Evolutionary conservation across 2,888 invertebrate species (phyloP), one percentile per base, ranked within the genome.

Genomic region (Lasioglossum marginatum): DNA sequence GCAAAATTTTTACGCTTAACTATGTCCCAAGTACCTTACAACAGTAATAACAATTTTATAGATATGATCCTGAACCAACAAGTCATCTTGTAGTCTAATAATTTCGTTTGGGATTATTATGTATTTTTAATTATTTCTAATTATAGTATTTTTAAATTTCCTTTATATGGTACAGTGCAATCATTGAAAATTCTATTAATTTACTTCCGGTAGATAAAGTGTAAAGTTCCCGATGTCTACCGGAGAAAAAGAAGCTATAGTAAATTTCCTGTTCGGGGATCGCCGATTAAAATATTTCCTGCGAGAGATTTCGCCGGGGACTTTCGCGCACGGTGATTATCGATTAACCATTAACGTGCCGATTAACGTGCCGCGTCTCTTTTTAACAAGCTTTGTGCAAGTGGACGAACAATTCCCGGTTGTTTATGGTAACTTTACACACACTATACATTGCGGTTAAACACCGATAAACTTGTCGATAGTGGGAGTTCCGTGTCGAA

Each of bases 401-500:
- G 52, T 75, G 85, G 70, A 63, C 66, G 63, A 79, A 85, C 79
- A 66, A 85, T 79, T 63, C 45, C 45, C n/a, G 52, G 52, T 71
- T 77, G 80, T 85, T 86, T 78, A 79, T 63, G 27, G 77, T n/a
- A 45, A 82, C 52, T 83, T 72, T 78, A 43, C 43, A 43, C 43
- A 66, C 70, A 71, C 68, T 77, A 40, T 76, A 84, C 57, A 71
- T 89, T 87, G 77, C 77, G 52, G 82, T 73, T 89, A 89, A 89
- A 83, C 77, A 66, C 80, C 83, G 85, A 89, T 89, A 85, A 91
- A 87, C 82, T 68, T 74, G 73, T 60, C 71, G 74, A 84, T 85
- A 79, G 34, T 43, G 70, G 76, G 27, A 27, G 57, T 57, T 37
- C 27, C 60, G 70, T 48, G 87, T 76, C 76, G 82, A 72, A 63